Percentiles rank a stretch among this genome's conserved stretches.
Conservation (phyloP, 2,797 vertebrate species). For the Astyanax mexicanus region DNA sequence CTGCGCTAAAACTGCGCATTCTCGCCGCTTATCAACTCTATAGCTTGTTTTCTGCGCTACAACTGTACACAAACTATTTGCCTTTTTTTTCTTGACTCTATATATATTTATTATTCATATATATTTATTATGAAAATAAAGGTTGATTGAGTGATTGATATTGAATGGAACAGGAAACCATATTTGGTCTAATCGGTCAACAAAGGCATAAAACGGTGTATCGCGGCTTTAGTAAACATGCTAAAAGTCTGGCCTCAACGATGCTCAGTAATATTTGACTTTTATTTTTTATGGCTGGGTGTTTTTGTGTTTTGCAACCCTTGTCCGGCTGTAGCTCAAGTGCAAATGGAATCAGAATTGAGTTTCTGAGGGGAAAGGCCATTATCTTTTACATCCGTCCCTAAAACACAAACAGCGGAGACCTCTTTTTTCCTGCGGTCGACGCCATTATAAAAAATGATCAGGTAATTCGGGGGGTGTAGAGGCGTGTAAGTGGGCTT, state of each 20-base stretch:
- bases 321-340: constrained; percentile 22
- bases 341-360: constrained; percentile 44
- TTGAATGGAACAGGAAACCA: too few species aligned
- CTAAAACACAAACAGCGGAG: constrained; percentile 27
- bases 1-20: too few species aligned
- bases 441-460: constrained; percentile 48
- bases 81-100: too few species aligned
- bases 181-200: too few species aligned
- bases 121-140: too few species aligned
- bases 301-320: background rate
- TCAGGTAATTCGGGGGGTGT: constrained; percentile 50
- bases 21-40: too few species aligned
- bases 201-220: too few species aligned
- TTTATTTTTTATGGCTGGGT: background rate
- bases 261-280: background rate
- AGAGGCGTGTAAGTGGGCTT: constrained; percentile 38
- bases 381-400: constrained; percentile 48
- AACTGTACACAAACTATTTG: too few species aligned
- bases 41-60: too few species aligned
- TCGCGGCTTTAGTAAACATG: constrained; percentile 28
- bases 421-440: constrained; percentile 32
- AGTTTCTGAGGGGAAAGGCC: constrained; percentile 38
- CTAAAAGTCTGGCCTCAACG: constrained; percentile 19
- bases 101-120: too few species aligned
- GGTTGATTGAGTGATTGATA: too few species aligned